These are phyloP conservation scores for Callyntrura guangdongensis DNA, from an alignment of 2,888 invertebrate genomes.

Conservation along the genomic window DNA sequence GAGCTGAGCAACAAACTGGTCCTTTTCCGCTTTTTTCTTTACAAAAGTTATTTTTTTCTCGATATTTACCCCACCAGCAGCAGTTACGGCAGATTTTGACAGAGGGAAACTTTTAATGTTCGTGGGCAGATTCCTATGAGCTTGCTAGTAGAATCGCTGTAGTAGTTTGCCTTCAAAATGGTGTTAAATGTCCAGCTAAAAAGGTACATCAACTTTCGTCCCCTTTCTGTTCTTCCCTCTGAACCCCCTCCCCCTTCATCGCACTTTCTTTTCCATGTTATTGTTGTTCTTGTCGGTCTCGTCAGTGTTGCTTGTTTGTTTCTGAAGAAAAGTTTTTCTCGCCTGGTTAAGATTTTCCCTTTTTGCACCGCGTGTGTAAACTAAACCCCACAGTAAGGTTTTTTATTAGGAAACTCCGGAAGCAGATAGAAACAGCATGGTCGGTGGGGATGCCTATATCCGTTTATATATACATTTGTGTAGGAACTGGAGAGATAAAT, in stretches of 20 bases:
- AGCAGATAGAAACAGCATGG: too few relatives aligned
- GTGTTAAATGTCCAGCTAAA: slow-evolving; percentile 54
- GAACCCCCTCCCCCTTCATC: background rate
- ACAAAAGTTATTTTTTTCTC: too few relatives aligned
- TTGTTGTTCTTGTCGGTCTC: background rate
- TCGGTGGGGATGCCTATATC: background rate
- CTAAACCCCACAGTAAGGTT: background rate
- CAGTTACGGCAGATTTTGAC: background rate
- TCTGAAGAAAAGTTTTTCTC: slow-evolving; percentile 21
- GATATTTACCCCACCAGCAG: background rate
- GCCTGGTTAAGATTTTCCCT: background rate
- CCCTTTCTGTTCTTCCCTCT: background rate
- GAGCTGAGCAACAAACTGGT: slow-evolving; percentile 10
- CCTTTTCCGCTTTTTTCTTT: background rate
- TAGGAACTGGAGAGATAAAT: slow-evolving; percentile 32
- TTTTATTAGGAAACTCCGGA: background rate
- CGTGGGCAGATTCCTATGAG: too few relatives aligned
- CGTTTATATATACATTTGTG: slow-evolving; percentile 16
- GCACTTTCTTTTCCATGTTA: background rate
- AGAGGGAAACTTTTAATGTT: background rate
- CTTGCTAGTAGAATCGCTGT: too few relatives aligned
- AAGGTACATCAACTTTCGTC: slow-evolving; percentile 15
- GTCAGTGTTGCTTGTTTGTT: slow-evolving; percentile 11
- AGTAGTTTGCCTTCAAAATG: slow-evolving; percentile 8
- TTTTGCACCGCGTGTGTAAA: background rate